Conservation (phyloP, 2,797 vertebrate genomes). For the Aselliscus stoliczkanus region DNA sequence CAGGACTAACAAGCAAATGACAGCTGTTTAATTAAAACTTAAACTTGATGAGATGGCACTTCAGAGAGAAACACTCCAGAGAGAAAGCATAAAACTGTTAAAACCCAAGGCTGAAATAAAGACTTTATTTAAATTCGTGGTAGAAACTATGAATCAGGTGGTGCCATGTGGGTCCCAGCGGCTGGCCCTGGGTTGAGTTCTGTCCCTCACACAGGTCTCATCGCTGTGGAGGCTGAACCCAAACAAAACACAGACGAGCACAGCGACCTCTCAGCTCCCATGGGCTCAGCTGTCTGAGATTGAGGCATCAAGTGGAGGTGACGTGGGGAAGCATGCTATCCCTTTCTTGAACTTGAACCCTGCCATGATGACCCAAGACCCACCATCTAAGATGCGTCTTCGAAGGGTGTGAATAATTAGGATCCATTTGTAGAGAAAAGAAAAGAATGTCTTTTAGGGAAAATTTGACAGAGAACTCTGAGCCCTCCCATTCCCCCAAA, state of each 20-base stretch:
- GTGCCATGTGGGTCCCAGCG: conserved; percentile 62
- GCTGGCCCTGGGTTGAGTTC: fast-evolving
- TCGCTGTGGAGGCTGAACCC: fast-evolving
- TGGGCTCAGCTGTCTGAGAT: fast-evolving
- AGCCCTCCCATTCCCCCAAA: conserved; percentile 25
- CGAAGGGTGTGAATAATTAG: too few species aligned
- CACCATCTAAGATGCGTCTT: fast-evolving
- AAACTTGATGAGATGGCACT: conserved; percentile 83
- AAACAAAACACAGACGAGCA: neutral
- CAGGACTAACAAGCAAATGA: conserved; percentile 82
- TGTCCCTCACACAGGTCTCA: fast-evolving
- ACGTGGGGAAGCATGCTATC: fast-evolving
- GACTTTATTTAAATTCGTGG: conserved; percentile 79
- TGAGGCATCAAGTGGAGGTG: fast-evolving
- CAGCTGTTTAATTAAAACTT: conserved; percentile 88
- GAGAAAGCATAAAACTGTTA: conserved; percentile 74
- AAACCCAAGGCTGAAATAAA: conserved; percentile 77
- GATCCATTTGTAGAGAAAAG: neutral
- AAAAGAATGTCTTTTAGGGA: conserved; percentile 46
- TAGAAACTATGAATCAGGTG: conserved; percentile 60
- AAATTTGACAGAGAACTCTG: conserved; percentile 54
- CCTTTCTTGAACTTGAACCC: neutral
- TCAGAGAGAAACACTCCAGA: conserved; percentile 79
- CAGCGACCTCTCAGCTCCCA: fast-evolving
- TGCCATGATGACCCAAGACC: fast-evolving